Base-by-base conservation (phyloP, 2,888 invertebrate species). In the Candidula unifasciata region DNA sequence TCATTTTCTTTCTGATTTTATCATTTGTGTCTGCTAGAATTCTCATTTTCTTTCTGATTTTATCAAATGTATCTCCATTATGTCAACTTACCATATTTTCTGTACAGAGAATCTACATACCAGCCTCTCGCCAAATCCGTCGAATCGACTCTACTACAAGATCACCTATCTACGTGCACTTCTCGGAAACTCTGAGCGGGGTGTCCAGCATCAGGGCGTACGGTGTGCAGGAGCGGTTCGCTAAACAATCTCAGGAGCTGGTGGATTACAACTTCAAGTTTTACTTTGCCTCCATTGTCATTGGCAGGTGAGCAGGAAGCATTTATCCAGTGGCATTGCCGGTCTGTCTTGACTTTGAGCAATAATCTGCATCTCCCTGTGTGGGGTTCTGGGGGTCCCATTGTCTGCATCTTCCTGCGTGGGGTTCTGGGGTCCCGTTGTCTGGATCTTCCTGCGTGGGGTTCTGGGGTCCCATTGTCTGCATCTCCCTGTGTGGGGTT, bases 141-240 rank as follows among this genome's bases (percentile, higher is more conserved):
- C 68, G 78, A n/a, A 76, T 82, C 10, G 82, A 82, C 57, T 82
- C 82, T 16, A 77, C 82, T 27, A 82, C 82, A 8, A 74, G 68
- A 21, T 83, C 83, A 35, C 83, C 83, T 27, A 83, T 83, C 71
- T 83, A 83, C 35, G 83, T 83, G 16, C 83, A 83, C 71, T 83
- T 83, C 71, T 83, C 83, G 30, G 83, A 83, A 60, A 78, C 83
- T 37, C 79, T 83, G 3, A 83, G 79, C 71, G 83, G 83, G 3
- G 83, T 79, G 10, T 57, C 83, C 71, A 83, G 78, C 27, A 83
- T 83, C 33, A 24, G 83, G 44, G 83, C 83, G 1, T 83, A 83
- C n/a, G 83, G 78, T 35, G 83, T 78, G n/a, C 83, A 83, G 27
- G 64, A 79, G 16, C 27, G 83, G 13, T 78, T 78, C 68, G 27